Conservation (phyloP, 1,140 invertebrate species). For the Cydia splendana region DNA sequence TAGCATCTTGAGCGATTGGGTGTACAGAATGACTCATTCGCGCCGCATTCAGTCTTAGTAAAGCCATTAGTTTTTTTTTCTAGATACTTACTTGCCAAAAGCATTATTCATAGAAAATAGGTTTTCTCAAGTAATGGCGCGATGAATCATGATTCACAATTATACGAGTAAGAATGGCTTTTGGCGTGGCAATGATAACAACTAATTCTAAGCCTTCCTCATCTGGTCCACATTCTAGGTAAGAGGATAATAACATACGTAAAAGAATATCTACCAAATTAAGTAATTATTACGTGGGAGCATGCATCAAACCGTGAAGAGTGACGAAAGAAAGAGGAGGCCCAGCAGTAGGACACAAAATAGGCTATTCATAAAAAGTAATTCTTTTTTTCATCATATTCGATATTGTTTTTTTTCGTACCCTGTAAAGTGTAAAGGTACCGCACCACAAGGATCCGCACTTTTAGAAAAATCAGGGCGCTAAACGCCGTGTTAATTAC, state of each 20-base stretch:
- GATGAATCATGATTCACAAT: neutral
- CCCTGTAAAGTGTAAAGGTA: too few species aligned
- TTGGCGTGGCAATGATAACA: neutral
- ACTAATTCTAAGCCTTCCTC: neutral
- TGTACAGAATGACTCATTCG: slow-evolving; percentile 16
- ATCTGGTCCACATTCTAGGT: too few species aligned
- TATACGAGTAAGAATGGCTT: neutral
- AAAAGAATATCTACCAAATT: too few species aligned
- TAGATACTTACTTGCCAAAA: neutral
- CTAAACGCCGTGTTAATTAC: neutral
- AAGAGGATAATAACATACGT: too few species aligned
- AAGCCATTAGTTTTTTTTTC: slow-evolving; percentile 19
- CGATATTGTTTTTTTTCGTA: too few species aligned
- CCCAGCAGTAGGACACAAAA: too few species aligned
- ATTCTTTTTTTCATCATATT: too few species aligned
- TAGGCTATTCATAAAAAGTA: too few species aligned
- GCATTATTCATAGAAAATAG: slow-evolving; percentile 21
- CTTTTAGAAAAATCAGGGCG: neutral
- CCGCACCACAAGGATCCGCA: too few species aligned
- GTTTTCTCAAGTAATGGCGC: slow-evolving; percentile 11
- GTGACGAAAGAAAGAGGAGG: too few species aligned
- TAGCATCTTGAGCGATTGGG: neutral
- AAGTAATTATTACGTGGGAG: too few species aligned
- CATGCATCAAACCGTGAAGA: too few species aligned
- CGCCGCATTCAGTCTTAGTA: neutral